Conservation (phyloP, 2,113 vertebrate genomes). For the Lynx canadensis region DNA sequence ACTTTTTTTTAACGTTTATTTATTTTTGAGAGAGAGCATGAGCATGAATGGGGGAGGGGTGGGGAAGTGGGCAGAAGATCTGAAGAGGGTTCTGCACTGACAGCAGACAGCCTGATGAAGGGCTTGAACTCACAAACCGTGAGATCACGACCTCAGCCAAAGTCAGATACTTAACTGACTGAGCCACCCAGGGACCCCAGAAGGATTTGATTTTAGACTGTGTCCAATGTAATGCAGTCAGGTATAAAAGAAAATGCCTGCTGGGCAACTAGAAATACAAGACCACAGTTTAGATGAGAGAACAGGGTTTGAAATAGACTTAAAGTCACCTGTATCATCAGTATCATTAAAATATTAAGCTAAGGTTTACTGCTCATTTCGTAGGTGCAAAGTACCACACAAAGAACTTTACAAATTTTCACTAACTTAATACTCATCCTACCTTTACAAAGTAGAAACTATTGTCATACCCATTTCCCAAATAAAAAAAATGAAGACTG, state of each 20-base stretch:
- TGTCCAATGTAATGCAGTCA: neutral
- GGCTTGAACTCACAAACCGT: too few species aligned
- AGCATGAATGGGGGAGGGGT: too few species aligned
- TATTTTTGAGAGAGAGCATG: too few species aligned
- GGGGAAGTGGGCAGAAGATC: too few species aligned
- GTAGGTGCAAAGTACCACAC: neutral
- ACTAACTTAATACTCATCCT: slow-evolving; percentile 14
- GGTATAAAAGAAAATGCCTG: neutral
- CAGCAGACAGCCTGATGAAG: too few species aligned
- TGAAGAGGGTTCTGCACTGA: too few species aligned
- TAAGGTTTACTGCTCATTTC: neutral
- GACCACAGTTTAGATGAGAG: neutral
- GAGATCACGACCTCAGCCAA: too few species aligned
- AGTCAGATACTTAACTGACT: too few species aligned
- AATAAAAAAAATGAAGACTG: neutral
- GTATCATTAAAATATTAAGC: slow-evolving; percentile 36
- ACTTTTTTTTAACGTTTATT: too few species aligned
- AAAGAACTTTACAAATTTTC: neutral
- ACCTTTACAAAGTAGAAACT: neutral
- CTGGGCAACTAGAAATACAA: neutral
- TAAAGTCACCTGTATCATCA: neutral
- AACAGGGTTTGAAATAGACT: neutral
- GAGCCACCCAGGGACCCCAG: too few species aligned
- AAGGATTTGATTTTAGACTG: neutral
- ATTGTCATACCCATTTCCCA: slow-evolving; percentile 2